These are phyloP conservation scores for Zaprionus africanus DNA, from an alignment of 1,140 invertebrate species.

Conservation along the genomic window DNA sequence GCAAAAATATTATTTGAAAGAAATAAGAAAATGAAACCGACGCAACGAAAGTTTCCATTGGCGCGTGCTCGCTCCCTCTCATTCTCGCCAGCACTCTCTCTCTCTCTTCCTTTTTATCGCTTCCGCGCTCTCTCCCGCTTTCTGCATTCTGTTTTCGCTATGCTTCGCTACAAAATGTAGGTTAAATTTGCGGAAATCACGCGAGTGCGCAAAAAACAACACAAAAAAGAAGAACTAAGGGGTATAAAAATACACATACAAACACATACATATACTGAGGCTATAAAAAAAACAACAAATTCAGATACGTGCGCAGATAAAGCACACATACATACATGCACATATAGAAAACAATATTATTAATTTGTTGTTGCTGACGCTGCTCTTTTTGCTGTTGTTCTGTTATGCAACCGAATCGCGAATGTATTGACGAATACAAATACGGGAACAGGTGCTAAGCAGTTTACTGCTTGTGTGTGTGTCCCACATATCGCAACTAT, in stretches of 20 bases:
- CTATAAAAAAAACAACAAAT: conserved; percentile 54
- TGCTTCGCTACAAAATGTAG: conserved; percentile 68
- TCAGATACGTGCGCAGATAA: conserved; percentile 75
- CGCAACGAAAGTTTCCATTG: conserved; percentile 21
- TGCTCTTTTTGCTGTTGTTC: conserved; percentile 45
- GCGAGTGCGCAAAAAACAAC: conserved; percentile 56
- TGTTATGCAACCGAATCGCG: conserved; percentile 41
- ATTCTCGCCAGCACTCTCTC: not conserved
- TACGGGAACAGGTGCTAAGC: conserved; percentile 37
- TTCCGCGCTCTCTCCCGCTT: conserved; percentile 2
- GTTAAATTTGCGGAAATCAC: conserved; percentile 82
- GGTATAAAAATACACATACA: conserved; percentile 65
- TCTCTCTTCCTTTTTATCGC: conserved; percentile 13
- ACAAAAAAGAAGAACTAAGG: conserved; percentile 19
- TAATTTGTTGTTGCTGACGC: conserved; percentile 45
- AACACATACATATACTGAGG: conserved; percentile 50
- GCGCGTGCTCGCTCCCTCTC: not conserved
- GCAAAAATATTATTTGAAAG: conserved; percentile 6
- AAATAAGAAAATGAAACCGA: conserved; percentile 17
- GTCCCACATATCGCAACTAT: conserved; percentile 15
- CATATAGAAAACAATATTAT: conserved; percentile 17
- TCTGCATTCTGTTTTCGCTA: conserved; percentile 48
- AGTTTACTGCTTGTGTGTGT: conserved; percentile 1
- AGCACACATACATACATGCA: conserved; percentile 24
- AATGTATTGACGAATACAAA: conserved; percentile 8